Evolutionary conservation across 2,888 invertebrate genomes (phyloP), one percentile per base, ranked within the genome.

Genomic region (Torymus texanus): DNA sequence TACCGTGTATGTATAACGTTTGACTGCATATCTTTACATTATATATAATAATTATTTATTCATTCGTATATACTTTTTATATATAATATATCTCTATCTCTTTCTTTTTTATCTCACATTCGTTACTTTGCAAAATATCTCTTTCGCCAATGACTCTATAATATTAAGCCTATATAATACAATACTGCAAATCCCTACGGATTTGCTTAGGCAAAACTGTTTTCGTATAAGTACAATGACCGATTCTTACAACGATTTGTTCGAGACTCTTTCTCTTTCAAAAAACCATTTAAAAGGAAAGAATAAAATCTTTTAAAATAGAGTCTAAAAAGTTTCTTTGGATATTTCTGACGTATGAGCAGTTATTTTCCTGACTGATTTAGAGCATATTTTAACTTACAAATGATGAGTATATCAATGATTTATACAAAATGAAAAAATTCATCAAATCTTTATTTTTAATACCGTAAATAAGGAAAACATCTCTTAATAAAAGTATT

Each of bases 201-300:
- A 70, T 78, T 82, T 85, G 83, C 83, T 84, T 86, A 86, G 88
- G 86, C 86, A 87, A 85, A 86, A 85, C 78, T 84, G 74, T 78
- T 81, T 79, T 78, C 82, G 83, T 81, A 82, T 88, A 88, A 89
- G 89, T 89, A 89, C 89, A 86, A 85, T 84, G 87, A 88, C 86
- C 86, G 83, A 81, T 79, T 80, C 65, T 70, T 68, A 68, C 75
- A 70, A 75, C 59, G 65, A 79, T 78, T 78, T 72, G 80, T 73
- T 80, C 73, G 63, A 67, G 66, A 77, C 70, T 70, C 16, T 24
- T 61, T 70, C 59, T 70, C 21, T 63, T 58, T 21, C 16, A 13
- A 12, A 53, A 71, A 11, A 11, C 41, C 41, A 41, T 41, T 41
- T 41, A 71, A 62, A 72, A 72, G 1, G 14, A 62, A 70, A 10